phyloP scores from a whole-genome alignment of 2,797 vertebrate genomes.

The Apogon talboti region DNA sequence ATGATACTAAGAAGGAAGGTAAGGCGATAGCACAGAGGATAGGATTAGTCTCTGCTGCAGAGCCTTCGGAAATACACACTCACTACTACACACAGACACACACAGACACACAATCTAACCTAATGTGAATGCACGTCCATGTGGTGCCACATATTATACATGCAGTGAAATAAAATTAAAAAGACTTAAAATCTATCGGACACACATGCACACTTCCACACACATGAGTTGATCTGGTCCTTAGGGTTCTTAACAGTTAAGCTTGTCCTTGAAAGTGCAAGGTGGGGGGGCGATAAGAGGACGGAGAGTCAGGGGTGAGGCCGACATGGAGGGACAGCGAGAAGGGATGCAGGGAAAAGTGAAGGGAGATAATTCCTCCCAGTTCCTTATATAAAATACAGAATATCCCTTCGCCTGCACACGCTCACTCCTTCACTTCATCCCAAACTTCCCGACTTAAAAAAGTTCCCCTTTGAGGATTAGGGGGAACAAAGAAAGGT shows the following conservation, averaged over 20 bases:
- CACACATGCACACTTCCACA: conserved; percentile 11
- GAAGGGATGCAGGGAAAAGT: conserved; percentile 54
- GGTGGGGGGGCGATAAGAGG: conserved; percentile 81
- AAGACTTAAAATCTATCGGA: too few species aligned
- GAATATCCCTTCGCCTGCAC: conserved; percentile 61
- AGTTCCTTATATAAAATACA: conserved; percentile 67
- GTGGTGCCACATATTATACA: conserved; percentile 27
- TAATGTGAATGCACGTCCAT: conserved; percentile 15
- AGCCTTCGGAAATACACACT: conserved; percentile 53
- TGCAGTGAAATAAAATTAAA: conserved; percentile 15
- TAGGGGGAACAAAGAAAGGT: conserved; percentile 16
- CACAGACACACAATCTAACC: conserved; percentile 27
- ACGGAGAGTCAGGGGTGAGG: conserved; percentile 51
- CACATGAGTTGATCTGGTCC: conserved; percentile 40
- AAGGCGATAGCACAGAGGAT: conserved; percentile 67
- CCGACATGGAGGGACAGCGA: conserved; percentile 45
- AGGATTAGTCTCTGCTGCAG: conserved; percentile 71
- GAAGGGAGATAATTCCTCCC: conserved; percentile 70
- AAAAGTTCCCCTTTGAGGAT: conserved; percentile 72
- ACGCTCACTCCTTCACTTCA: conserved; percentile 46
- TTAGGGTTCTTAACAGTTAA: conserved; percentile 73
- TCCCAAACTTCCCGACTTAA: conserved; percentile 81
- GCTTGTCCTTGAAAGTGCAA: conserved; percentile 83
- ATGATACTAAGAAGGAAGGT: conserved; percentile 62
- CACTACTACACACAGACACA: conserved; percentile 17